Base-by-base conservation (phyloP, 2,797 vertebrate species). In the Neopelma chrysocephalum region DNA sequence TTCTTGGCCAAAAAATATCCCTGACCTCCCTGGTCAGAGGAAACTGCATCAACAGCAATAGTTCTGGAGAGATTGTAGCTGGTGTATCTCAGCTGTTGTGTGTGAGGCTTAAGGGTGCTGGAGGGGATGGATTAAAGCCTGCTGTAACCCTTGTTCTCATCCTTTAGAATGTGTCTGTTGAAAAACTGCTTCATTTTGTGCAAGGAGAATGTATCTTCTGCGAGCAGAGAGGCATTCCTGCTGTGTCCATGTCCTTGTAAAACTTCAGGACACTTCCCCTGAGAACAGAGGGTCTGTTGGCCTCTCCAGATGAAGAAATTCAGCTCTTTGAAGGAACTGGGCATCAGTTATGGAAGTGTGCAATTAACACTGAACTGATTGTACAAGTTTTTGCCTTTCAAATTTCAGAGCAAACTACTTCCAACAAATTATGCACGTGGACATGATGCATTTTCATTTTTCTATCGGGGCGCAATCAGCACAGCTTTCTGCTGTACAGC, bases 1-100 rank as follows among this genome's bases (percentile, higher is more conserved):
- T 88, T 94, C 70, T 76, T 90, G 89, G 94, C 85, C 91, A 91
- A 85, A 96, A 93, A 82, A 56, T 79, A 79, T 64, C 86, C 71
- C 57, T 95, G 92, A 96, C 82, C 91, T 94, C 64, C 48, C 29
- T 73, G 85, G 48, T 73, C 82, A 89, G 51, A 93, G 81, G 80
- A 94, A 95, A 86, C 40, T 1, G 9, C 89, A 91, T 90, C 70
- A 66, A 29, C 3, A 21, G 70, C 56, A 60, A 11, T 43, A 65
- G 70, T 54, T 93, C 58, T 65, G 56, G 61, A 65, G 87, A 66
- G 73, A 29, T 82, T 82, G 42, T 23, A 73, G 66, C 58, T 50
- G 14, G 82, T n/a, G 29, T 60, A 32, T 69, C 69, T 93, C 65
- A 76, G 77, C 73, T 83, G 62, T 58, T 69, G 65, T 56, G 50